Conservation (phyloP, 2,797 vertebrate species). For the Ibycter americanus region DNA sequence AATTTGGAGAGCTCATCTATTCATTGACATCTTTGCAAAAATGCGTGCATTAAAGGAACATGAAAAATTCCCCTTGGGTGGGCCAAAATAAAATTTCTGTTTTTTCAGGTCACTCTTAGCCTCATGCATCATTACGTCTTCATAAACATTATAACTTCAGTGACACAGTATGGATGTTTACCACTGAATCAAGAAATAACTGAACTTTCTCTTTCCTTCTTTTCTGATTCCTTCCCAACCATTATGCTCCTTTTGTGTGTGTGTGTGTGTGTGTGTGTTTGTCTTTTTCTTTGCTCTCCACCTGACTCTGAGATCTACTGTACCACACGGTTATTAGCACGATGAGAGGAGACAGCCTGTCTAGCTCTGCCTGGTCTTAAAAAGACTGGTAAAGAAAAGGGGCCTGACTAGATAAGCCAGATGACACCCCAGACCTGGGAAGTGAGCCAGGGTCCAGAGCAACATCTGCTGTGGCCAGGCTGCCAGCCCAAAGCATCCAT, state of each 20-base stretch:
- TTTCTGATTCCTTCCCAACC: not conserved
- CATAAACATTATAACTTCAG: not conserved
- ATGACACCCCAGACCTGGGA: slow-evolving; percentile 41
- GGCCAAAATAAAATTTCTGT: not conserved
- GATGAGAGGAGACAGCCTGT: not conserved
- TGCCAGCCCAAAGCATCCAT: slow-evolving; percentile 34
- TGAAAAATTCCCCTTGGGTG: not conserved
- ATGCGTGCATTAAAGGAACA: not conserved
- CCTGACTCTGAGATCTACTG: not conserved
- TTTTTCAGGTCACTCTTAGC: not conserved
- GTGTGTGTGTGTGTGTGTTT: not conserved
- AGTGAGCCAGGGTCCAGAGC: slow-evolving; percentile 23
- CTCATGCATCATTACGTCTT: not conserved
- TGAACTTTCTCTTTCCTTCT: not conserved
- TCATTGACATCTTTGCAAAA: not conserved
- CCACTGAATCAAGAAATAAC: not conserved
- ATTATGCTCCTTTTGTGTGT: not conserved
- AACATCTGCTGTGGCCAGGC: slow-evolving; percentile 30
- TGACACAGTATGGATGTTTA: not conserved
- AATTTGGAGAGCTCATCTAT: not conserved
- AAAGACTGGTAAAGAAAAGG: slow-evolving; percentile 13
- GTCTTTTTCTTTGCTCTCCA: not conserved
- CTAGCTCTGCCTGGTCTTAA: not conserved
- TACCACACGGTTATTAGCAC: not conserved
- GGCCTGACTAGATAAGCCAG: not conserved